These are phyloP conservation scores for Egretta garzetta DNA, from an alignment of 2,113 vertebrate species.

Conservation along the genomic window DNA sequence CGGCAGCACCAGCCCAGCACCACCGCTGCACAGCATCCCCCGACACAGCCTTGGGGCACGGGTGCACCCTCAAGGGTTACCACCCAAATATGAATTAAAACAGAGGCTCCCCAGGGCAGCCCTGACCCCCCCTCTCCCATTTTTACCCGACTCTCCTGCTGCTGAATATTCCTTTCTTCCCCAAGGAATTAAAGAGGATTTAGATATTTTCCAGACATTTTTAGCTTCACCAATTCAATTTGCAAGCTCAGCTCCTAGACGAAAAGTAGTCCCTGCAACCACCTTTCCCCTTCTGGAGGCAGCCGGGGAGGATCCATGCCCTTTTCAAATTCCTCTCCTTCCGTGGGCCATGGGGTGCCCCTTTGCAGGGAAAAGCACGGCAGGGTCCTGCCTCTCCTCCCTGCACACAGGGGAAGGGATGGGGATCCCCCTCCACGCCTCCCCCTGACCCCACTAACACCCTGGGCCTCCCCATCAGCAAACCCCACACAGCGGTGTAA, in stretches of 20 bases:
- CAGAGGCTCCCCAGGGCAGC: not conserved
- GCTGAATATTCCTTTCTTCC: not conserved
- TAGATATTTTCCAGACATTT: not conserved
- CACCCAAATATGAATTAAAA: not conserved
- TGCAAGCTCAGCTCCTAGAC: not conserved
- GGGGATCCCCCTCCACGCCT: accelerated
- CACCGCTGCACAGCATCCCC: not conserved
- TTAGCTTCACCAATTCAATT: not conserved
- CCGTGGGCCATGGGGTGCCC: not conserved
- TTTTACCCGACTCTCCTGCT: not conserved
- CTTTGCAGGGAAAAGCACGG: not conserved
- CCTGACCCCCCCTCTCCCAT: not conserved
- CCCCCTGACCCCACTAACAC: not conserved
- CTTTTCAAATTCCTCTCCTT: not conserved
- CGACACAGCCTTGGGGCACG: accelerated
- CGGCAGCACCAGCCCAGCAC: accelerated
- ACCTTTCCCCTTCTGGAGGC: not conserved
- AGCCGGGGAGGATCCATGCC: not conserved
- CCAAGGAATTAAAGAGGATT: not conserved
- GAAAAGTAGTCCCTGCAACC: not conserved
- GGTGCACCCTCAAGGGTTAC: not conserved
- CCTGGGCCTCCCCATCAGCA: not conserved
- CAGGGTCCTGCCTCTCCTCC: not conserved
- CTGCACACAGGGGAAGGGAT: accelerated
- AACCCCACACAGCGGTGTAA: accelerated